Conservation (phyloP, 2,797 vertebrate genomes). For the Sternarchorhynchus goeldii region DNA sequence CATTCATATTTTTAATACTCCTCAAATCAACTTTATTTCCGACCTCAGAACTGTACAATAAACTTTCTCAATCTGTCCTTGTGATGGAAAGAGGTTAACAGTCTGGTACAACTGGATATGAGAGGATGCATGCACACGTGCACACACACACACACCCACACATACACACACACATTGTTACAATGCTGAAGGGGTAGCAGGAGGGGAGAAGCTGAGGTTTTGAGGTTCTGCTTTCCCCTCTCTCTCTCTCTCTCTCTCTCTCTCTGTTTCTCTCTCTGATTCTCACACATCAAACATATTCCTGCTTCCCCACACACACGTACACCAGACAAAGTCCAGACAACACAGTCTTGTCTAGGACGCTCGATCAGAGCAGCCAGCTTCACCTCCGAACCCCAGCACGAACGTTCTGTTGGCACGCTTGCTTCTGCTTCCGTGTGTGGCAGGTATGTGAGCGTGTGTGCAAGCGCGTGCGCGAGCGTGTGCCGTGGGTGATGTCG, state of each 20-base stretch:
- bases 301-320: not conserved
- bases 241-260: not conserved
- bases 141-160: not conserved
- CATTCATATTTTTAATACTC: too few relatives aligned
- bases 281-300: not conserved
- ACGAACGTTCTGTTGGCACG: not conserved
- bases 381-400: too few relatives aligned
- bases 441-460: not conserved
- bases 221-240: not conserved
- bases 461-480: constrained; percentile 10
- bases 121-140: not conserved
- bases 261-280: constrained; percentile 2
- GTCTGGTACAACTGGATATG: not conserved
- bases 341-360: too few relatives aligned
- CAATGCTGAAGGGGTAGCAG: not conserved
- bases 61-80: too few relatives aligned
- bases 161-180: not conserved
- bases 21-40: too few relatives aligned
- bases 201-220: not conserved
- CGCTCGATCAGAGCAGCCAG: too few relatives aligned
- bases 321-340: too few relatives aligned
- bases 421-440: not conserved
- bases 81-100: not conserved
- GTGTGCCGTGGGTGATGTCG: not conserved
- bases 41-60: too few relatives aligned